These are phyloP conservation scores for Plutomurus gul DNA, from an alignment of 1,140 invertebrate genomes.

Conservation along the genomic window DNA sequence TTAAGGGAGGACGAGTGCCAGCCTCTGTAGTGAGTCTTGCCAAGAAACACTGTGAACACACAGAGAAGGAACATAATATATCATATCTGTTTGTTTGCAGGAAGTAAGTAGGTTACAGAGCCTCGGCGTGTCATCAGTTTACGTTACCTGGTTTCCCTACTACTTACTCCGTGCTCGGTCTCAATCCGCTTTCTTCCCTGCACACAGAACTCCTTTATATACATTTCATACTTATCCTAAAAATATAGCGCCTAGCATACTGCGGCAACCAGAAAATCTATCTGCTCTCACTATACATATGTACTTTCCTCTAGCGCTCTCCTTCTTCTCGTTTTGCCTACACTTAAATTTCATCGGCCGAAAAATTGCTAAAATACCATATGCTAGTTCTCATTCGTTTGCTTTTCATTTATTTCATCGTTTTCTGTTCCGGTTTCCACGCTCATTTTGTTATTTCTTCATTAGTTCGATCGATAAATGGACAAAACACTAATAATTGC, in stretches of 20 bases:
- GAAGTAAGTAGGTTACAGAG: constrained; percentile 16
- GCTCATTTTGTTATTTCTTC: background rate
- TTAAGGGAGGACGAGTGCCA: background rate
- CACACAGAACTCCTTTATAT: no score
- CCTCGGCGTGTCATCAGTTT: constrained; percentile 23
- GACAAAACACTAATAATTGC: background rate
- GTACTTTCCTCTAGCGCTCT: background rate
- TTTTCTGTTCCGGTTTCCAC: background rate
- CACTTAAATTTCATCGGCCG: background rate
- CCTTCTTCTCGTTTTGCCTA: background rate
- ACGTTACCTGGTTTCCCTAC: background rate
- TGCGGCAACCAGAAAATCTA: background rate
- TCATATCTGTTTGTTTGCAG: constrained; percentile 23
- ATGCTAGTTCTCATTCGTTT: background rate
- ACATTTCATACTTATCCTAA: no score
- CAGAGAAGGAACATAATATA: constrained; percentile 10
- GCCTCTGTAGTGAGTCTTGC: constrained; percentile 10
- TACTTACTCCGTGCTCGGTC: background rate
- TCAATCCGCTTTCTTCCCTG: no score
- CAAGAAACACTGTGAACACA: constrained; percentile 6
- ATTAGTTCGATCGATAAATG: background rate
- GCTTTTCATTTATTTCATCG: background rate
- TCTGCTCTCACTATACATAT: no score
- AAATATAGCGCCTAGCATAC: no score
- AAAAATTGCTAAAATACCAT: background rate